Evolutionary conservation across 2,888 invertebrate genomes (phyloP).

Genomic region (Gymnoscelis rufifasciata): DNA sequence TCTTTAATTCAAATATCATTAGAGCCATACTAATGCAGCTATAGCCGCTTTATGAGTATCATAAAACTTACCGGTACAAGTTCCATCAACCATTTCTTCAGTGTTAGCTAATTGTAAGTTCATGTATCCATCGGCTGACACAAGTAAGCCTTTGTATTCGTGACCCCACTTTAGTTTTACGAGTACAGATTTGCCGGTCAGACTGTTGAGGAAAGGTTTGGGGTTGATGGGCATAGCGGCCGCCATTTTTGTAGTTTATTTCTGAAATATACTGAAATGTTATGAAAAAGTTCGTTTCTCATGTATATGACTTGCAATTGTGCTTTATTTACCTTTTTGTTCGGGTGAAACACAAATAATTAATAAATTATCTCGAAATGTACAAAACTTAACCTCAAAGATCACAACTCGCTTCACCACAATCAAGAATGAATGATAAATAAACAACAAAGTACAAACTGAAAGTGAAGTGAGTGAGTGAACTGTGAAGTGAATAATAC

Average conservation of each 20-base stretch:
- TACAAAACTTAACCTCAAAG: not conserved
- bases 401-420: not conserved
- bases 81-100: slow-evolving; percentile 97
- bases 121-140: slow-evolving; percentile 99
- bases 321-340: not conserved
- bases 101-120: slow-evolving; percentile 98
- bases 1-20: too few species aligned
- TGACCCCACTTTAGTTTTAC: slow-evolving; percentile 99
- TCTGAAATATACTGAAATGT: slow-evolving; percentile 23
- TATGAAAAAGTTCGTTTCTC: not conserved
- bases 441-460: too few species aligned
- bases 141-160: slow-evolving; percentile 98
- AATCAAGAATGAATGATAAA: not conserved
- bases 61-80: slow-evolving; percentile 84
- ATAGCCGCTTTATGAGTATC: too few species aligned
- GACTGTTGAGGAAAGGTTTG: slow-evolving; percentile 98
- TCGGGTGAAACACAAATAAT: not conserved
- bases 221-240: slow-evolving; percentile 98
- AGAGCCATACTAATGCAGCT: too few species aligned
- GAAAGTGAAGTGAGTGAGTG: not conserved
- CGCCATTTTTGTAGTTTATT: slow-evolving; percentile 76
- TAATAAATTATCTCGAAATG: not conserved
- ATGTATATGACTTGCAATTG: not conserved
- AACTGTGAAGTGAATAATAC: too few species aligned
- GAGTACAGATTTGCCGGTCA: slow-evolving; percentile 98